phyloP scores from a whole-genome alignment of 2,113 vertebrate species.

The Ovis canadensis region DNA sequence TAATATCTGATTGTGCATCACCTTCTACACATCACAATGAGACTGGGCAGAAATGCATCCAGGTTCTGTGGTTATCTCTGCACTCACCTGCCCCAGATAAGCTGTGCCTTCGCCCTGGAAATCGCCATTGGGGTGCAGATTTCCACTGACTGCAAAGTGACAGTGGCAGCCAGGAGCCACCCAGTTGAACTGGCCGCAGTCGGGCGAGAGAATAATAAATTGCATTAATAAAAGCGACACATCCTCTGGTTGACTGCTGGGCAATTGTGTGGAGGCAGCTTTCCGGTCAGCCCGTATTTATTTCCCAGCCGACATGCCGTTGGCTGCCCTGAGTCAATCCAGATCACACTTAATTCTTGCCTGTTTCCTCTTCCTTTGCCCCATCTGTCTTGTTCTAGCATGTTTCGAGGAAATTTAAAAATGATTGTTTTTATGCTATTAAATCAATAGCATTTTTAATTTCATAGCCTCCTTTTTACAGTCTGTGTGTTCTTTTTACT shows the following conservation, averaged over 20 bases:
- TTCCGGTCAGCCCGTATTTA: not conserved
- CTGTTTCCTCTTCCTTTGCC: slow-evolving; percentile 14
- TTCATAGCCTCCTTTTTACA: not conserved
- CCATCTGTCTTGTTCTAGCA: slow-evolving; percentile 6
- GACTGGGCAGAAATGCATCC: not conserved
- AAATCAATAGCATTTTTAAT: slow-evolving; percentile 34
- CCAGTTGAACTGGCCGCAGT: not conserved
- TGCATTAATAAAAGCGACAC: slow-evolving; percentile 26
- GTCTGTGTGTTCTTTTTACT: not conserved
- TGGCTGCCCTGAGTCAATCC: not conserved
- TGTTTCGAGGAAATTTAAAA: slow-evolving; percentile 12
- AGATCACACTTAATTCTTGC: not conserved
- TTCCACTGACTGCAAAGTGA: not conserved
- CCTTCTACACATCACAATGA: not conserved
- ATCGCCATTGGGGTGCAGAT: not conserved
- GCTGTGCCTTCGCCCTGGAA: not conserved
- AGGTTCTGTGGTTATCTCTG: not conserved
- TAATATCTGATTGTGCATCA: not conserved
- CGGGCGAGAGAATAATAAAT: slow-evolving; percentile 42
- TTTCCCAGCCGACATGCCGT: not conserved
- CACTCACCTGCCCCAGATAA: not conserved
- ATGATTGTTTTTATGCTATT: slow-evolving; percentile 7
- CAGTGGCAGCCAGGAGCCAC: not conserved
- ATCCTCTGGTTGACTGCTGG: not conserved
- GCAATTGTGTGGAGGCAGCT: not conserved